phyloP scores from a whole-genome alignment of 2,888 invertebrate genomes.

The Didymodactylos carnosus region DNA sequence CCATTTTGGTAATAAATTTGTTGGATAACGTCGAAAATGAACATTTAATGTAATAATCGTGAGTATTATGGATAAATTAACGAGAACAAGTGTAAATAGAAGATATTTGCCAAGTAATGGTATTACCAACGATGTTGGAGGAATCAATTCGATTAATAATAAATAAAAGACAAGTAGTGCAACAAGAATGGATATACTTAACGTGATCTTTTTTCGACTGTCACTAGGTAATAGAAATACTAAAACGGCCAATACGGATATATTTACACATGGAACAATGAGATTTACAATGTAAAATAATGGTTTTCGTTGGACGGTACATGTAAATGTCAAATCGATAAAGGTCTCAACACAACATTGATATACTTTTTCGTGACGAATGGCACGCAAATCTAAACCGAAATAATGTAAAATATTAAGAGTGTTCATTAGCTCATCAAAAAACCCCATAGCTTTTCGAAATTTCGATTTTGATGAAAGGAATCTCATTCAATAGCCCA shows the following conservation, averaged over 20 bases:
- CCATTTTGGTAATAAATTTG: conserved; percentile 92
- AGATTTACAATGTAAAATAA: conserved; percentile 62
- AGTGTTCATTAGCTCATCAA: too few species aligned
- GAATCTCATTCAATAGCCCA: too few species aligned
- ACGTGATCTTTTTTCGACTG: conserved; percentile 91
- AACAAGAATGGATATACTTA: conserved; percentile 92
- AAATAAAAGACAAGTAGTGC: conserved; percentile 97
- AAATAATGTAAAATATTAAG: too few species aligned
- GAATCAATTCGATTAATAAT: conserved; percentile 80
- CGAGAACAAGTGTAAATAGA: conserved; percentile 93
- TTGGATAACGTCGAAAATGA: conserved; percentile 87
- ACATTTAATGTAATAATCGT: conserved; percentile 89
- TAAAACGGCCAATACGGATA: conserved; percentile 78
- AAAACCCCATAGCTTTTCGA: too few species aligned
- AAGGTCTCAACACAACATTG: conserved; percentile 86
- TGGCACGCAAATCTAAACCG: neutral
- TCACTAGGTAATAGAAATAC: conserved; percentile 94
- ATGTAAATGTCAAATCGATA: conserved; percentile 84
- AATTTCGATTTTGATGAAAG: too few species aligned
- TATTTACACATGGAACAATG: conserved; percentile 55
- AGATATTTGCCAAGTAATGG: conserved; percentile 52
- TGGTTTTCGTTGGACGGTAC: conserved; percentile 78
- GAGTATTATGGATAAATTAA: conserved; percentile 77
- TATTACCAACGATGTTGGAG: conserved; percentile 71
- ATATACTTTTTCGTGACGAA: conserved; percentile 37